These are phyloP conservation scores for Trachythela sp. DNA, from an alignment of 64 coral and sea anemone genomes.

Conservation along the genomic window DNA sequence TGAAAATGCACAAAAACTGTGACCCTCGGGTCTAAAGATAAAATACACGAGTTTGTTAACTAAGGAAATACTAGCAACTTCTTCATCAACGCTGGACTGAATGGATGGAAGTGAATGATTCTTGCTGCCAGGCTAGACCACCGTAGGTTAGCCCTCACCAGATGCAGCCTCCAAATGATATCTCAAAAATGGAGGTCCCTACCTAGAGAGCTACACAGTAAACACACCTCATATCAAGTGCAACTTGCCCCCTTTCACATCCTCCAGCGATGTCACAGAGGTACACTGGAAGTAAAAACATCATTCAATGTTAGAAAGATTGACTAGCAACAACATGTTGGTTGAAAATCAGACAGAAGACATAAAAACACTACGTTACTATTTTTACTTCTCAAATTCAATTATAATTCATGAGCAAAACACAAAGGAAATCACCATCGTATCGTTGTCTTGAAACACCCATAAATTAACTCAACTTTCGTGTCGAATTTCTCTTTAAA, in stretches of 20 bases:
- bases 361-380: no score
- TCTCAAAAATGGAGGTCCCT: no score
- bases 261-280: constrained; percentile 93
- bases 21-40: constrained; percentile 44
- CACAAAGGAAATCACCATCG: no score
- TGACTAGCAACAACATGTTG: background rate
- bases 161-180: no score
- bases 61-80: background rate
- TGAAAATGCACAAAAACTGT: constrained; percentile 92
- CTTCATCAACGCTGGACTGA: no score
- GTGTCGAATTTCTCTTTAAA: no score
- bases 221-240: constrained; percentile 77
- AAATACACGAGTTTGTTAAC: background rate
- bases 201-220: background rate
- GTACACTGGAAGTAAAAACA: constrained; percentile 63
- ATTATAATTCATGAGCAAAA: no score
- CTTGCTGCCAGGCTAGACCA: no score
- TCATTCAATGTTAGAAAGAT: background rate
- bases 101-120: no score
- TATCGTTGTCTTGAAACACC: no score
- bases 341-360: background rate
- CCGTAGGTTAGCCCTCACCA: background rate
- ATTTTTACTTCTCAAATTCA: no score
- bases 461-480: no score
- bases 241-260: constrained; percentile 58